These are phyloP conservation scores for Chaitophorus viminalis DNA, from an alignment of 2,888 invertebrate species.

Conservation along the genomic window DNA sequence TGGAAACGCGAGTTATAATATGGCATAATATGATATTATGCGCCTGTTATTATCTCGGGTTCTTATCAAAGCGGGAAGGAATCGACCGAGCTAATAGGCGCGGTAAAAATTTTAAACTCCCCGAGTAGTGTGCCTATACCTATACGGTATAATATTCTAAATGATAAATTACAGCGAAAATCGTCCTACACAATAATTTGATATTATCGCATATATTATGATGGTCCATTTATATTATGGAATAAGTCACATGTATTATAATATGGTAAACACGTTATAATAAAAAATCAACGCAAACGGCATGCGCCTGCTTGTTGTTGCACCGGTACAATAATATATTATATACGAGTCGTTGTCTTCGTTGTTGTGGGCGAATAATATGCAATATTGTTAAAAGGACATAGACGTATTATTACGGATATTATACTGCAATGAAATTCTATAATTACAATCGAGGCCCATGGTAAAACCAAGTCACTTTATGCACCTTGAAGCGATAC, in stretches of 20 bases:
- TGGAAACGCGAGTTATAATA: not conserved
- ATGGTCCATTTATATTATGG: too few relatives aligned
- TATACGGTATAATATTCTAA: not conserved
- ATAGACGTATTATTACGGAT: not conserved
- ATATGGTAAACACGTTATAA: not conserved
- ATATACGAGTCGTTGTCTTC: not conserved
- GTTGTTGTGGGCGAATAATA: constrained; percentile 5
- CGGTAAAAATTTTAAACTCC: not conserved
- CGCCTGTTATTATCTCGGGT: constrained; percentile 6
- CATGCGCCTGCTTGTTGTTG: not conserved
- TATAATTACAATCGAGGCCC: too few relatives aligned
- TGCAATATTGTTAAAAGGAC: not conserved
- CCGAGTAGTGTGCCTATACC: too few relatives aligned
- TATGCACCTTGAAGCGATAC: too few relatives aligned
- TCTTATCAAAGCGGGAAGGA: constrained; percentile 19
- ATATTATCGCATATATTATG: too few relatives aligned
- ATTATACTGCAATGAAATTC: too few relatives aligned
- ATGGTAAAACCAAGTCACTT: too few relatives aligned
- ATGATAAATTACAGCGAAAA: constrained; percentile 7
- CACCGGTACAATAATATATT: too few relatives aligned
- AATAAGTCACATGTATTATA: not conserved
- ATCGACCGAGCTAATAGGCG: not conserved
- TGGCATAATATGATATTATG: not conserved
- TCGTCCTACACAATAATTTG: not conserved
- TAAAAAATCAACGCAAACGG: not conserved